Percentiles rank a stretch among this genome's conserved stretches.
These are phyloP conservation scores for Helicorthomorpha holstii DNA, from an alignment of 1,140 invertebrate genomes.

Conservation along the genomic window DNA sequence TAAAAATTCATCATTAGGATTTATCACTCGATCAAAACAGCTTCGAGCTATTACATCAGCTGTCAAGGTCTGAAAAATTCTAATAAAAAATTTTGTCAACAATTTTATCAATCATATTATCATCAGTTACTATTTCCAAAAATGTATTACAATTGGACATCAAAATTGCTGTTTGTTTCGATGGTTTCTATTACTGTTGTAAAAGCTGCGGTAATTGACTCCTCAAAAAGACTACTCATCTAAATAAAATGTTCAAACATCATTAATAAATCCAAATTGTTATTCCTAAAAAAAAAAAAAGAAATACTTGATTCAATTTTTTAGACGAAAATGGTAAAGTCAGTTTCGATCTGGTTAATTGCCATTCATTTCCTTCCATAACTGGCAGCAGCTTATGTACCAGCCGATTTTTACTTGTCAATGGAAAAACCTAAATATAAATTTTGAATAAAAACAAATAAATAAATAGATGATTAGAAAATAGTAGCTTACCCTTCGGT, in stretches of 20 bases:
- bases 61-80: background rate
- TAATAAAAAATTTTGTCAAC: background rate
- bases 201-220: background rate
- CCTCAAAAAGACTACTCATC: background rate
- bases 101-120: background rate
- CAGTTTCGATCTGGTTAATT: slow-evolving; percentile 30
- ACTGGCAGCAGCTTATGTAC: background rate
- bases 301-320: slow-evolving; percentile 28
- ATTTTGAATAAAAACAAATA: background rate
- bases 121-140: background rate
- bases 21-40: no score
- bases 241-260: background rate
- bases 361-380: slow-evolving; percentile 34
- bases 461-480: background rate
- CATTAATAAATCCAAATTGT: background rate
- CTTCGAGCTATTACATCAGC: background rate
- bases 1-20: no score
- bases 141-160: background rate
- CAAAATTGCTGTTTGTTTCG: background rate
- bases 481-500: slow-evolving; percentile 24
- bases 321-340: slow-evolving; percentile 36
- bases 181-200: background rate
- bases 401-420: background rate
- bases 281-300: background rate
- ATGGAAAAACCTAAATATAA: background rate